These are phyloP conservation scores for Ichneumoninae sp. DNA, from an alignment of 2,888 invertebrate species.

Conservation along the genomic window DNA sequence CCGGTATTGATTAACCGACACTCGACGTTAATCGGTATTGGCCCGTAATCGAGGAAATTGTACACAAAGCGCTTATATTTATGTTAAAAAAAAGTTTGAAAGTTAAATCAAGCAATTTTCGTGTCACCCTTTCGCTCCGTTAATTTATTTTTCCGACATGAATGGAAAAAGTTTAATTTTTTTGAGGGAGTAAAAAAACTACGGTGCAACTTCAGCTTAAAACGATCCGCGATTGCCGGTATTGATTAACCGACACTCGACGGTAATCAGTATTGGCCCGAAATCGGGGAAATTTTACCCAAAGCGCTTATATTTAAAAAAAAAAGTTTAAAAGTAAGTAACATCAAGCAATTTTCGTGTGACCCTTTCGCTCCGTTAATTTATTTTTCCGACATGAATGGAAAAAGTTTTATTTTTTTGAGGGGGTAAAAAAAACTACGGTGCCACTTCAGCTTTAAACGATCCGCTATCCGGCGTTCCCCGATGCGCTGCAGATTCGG, in stretches of 20 bases:
- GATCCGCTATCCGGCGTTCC: not conserved
- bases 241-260: no score
- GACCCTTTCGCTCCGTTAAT: not conserved
- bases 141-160: not conserved
- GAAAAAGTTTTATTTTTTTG: not conserved
- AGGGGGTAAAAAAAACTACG: not conserved
- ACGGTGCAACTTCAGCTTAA: not conserved
- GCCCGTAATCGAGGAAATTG: no score
- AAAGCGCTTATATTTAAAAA: no score
- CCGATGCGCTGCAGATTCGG: not conserved
- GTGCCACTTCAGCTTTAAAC: conserved; percentile 6
- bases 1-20: no score
- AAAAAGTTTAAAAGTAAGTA: not conserved
- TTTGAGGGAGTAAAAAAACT: not conserved
- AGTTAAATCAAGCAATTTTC: not conserved
- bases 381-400: not conserved
- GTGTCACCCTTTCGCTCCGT: not conserved
- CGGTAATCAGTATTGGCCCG: no score
- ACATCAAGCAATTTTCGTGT: not conserved
- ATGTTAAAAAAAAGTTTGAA: not conserved
- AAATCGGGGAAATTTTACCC: no score
- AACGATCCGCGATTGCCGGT: not conserved
- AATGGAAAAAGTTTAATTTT: not conserved
- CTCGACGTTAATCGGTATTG: no score
- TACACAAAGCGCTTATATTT: no score